Conservation (phyloP, 2,797 vertebrate genomes). For the Odontamblyopus lacepedii region DNA sequence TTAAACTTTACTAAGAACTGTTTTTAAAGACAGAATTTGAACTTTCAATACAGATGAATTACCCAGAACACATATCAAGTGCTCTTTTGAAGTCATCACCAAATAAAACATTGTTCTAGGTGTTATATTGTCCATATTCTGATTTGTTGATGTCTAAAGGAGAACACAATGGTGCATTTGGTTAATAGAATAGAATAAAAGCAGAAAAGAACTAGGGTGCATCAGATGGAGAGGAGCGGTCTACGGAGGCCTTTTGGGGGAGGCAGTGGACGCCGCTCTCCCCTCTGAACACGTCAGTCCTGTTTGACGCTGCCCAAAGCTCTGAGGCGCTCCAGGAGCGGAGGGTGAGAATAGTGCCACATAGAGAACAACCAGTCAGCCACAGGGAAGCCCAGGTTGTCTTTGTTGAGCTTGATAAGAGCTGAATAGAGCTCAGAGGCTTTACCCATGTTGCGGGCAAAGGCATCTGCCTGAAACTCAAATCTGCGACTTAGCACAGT, state of each 20-base stretch:
- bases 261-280: conserved; percentile 45
- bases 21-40: background rate
- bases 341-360: conserved; percentile 99
- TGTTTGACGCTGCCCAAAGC: conserved; percentile 88
- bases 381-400: conserved; percentile 97
- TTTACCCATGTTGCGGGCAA: conserved; percentile 91
- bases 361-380: conserved; percentile 98
- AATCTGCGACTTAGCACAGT: conserved; percentile 97
- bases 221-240: conserved; percentile 69
- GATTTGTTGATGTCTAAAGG: conserved; percentile 47
- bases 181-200: conserved; percentile 49
- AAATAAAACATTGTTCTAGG: conserved; percentile 28
- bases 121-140: conserved; percentile 16
- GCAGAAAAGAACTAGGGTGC: conserved; percentile 44
- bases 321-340: conserved; percentile 94
- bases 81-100: conserved; percentile 7
- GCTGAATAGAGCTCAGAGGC: conserved; percentile 94
- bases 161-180: conserved; percentile 42
- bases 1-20: background rate
- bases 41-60: conserved; percentile 25
- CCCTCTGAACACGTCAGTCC: conserved; percentile 83
- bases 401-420: conserved; percentile 98
- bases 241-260: conserved; percentile 66
- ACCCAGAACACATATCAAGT: conserved; percentile 35
- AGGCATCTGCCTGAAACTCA: conserved; percentile 98